Percentiles rank a stretch among this genome's conserved stretches.
These are phyloP conservation scores for Latrodectus geometricus DNA, from an alignment of 1,140 invertebrate genomes.

Conservation along the genomic window DNA sequence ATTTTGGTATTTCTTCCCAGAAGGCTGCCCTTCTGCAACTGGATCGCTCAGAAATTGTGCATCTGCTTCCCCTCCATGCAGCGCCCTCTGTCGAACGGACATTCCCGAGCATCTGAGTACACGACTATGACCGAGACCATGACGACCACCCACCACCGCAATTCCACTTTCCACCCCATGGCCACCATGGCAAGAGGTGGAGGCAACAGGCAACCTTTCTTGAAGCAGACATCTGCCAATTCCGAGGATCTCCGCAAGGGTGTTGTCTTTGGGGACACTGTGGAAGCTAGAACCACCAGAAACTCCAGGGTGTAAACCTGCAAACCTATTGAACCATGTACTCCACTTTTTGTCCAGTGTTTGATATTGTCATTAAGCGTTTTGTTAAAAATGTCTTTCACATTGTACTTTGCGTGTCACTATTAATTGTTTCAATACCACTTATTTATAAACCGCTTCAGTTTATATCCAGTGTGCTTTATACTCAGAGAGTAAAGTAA, in stretches of 20 bases:
- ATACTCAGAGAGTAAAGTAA: too few species aligned
- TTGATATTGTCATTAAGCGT: too few species aligned
- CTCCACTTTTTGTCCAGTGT: too few species aligned
- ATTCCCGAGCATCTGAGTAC: conserved; percentile 54
- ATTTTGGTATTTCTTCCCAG: conserved; percentile 53
- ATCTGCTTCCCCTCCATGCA: conserved; percentile 61
- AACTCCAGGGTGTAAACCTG: conserved; percentile 25
- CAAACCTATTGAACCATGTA: too few species aligned
- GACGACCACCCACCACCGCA: conserved; percentile 37
- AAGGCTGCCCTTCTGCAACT: conserved; percentile 63
- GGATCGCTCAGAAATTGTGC: conserved; percentile 61
- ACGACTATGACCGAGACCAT: conserved; percentile 62
- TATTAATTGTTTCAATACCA: too few species aligned
- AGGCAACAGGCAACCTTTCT: background rate
- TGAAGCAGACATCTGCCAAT: background rate
- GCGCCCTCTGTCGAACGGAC: conserved; percentile 34
- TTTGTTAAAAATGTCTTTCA: too few species aligned
- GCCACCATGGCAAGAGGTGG: background rate
- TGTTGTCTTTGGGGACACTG: conserved; percentile 9
- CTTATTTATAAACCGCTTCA: too few species aligned
- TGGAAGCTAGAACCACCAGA: background rate
- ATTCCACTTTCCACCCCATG: conserved; percentile 43
- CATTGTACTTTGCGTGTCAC: too few species aligned
- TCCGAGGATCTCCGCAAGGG: conserved; percentile 18
- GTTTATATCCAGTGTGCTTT: too few species aligned